Percentiles rank a stretch among this genome's conserved stretches.
These are phyloP conservation scores for Eidolon dupreanum DNA, from an alignment of 2,797 vertebrate genomes.

Conservation along the genomic window DNA sequence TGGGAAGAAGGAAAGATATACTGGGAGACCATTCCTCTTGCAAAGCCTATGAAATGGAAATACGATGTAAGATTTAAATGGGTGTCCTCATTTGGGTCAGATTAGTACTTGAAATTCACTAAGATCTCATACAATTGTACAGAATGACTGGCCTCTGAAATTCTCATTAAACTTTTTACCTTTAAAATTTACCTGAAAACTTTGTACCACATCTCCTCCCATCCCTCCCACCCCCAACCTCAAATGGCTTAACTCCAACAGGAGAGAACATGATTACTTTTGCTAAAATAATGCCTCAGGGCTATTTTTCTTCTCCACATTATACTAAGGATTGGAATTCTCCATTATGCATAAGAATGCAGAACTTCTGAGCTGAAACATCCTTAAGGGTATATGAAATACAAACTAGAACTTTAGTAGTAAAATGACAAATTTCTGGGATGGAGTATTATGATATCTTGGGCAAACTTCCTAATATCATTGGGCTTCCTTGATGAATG, in stretches of 20 bases:
- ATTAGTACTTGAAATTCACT: neutral
- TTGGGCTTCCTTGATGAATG: neutral
- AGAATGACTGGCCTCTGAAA: neutral
- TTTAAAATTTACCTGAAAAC: neutral
- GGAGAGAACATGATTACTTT: neutral
- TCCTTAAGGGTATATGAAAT: neutral
- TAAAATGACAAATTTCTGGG: neutral
- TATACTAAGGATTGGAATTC: neutral
- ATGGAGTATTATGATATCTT: neutral
- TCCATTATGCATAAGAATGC: neutral
- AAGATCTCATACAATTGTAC: neutral
- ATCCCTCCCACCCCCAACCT: rapidly evolving
- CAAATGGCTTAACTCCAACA: neutral
- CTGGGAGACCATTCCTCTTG: neutral
- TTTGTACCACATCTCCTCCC: neutral
- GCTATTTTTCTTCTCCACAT: neutral
- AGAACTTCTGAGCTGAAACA: neutral
- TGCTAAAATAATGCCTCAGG: neutral
- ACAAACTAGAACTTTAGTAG: neutral
- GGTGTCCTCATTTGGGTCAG: neutral
- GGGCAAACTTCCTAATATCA: neutral
- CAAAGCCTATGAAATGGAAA: neutral
- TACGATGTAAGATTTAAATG: neutral
- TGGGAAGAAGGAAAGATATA: neutral
- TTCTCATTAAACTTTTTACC: neutral